Evolutionary conservation across 2,888 invertebrate genomes (phyloP).

Genomic region (Megaustenia siamemsis): DNA sequence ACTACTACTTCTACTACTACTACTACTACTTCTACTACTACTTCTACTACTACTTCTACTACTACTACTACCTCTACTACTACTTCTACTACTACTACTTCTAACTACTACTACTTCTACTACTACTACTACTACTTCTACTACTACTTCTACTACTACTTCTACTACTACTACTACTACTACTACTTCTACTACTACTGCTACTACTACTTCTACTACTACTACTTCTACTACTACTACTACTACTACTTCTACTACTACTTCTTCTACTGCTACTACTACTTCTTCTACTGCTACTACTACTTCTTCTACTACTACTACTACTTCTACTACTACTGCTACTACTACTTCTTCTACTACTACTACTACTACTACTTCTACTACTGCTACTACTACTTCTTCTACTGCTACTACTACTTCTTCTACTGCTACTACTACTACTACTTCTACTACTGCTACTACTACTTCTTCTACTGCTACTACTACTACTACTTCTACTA

Average conservation of each 20-base stretch:
- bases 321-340: constrained; percentile 30
- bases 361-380: constrained; percentile 29
- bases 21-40: constrained; percentile 20
- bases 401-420: constrained; percentile 18
- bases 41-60: neutral
- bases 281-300: constrained; percentile 18
- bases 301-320: constrained; percentile 25
- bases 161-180: constrained; percentile 33
- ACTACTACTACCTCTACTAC: constrained; percentile 16
- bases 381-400: constrained; percentile 33
- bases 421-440: constrained; percentile 35
- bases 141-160: neutral
- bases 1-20: neutral
- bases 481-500: constrained; percentile 39
- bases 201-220: neutral
- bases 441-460: constrained; percentile 31
- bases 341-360: constrained; percentile 33
- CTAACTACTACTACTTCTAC: too few relatives aligned
- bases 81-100: constrained; percentile 3
- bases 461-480: constrained; percentile 15
- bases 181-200: constrained; percentile 36
- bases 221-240: constrained; percentile 37
- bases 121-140: constrained; percentile 24
- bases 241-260: constrained; percentile 37
- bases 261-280: constrained; percentile 35